Conservation (phyloP, 2,888 invertebrate genomes). For the Micropterix aruncella region DNA sequence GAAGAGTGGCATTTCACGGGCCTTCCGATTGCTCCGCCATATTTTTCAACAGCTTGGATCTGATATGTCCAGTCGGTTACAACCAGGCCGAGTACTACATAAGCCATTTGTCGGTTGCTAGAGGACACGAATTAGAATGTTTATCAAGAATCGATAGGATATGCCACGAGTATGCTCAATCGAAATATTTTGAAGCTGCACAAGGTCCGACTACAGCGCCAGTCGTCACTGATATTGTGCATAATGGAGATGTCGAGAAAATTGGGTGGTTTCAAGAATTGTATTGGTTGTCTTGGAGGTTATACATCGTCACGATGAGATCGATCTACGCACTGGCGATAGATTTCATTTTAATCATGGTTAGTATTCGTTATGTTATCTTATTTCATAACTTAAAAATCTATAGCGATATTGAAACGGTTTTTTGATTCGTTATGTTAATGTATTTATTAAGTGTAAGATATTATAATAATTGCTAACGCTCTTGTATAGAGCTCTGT, state of each 20-base stretch:
- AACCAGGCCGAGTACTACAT: slow-evolving; percentile 83
- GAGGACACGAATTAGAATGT: slow-evolving; percentile 28
- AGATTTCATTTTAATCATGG: slow-evolving; percentile 44
- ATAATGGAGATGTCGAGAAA: no score
- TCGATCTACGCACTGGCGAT: slow-evolving; percentile 48
- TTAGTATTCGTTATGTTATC: no score
- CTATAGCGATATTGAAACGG: no score
- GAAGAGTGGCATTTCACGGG: slow-evolving; percentile 68
- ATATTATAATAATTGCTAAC: no score
- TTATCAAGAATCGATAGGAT: slow-evolving; percentile 32
- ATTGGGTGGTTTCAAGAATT: slow-evolving; percentile 49
- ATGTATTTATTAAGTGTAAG: no score
- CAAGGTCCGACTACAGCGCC: no score
- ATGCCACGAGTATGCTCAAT: slow-evolving; percentile 40
- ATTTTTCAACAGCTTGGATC: slow-evolving; percentile 55
- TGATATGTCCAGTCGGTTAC: slow-evolving; percentile 57
- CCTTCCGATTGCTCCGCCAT: slow-evolving; percentile 49
- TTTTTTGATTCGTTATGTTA: no score
- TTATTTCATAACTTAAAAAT: no score
- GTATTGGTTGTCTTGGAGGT: slow-evolving; percentile 55
- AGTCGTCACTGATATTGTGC: no score
- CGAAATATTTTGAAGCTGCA: slow-evolving; percentile 15
- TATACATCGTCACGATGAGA: slow-evolving; percentile 46
- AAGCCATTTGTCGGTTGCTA: slow-evolving; percentile 34
- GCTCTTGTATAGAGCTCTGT: no score